Percentiles rank a stretch among this genome's conserved stretches.
Conservation (phyloP, 2,888 invertebrate genomes). For the Pandemis corylana region DNA sequence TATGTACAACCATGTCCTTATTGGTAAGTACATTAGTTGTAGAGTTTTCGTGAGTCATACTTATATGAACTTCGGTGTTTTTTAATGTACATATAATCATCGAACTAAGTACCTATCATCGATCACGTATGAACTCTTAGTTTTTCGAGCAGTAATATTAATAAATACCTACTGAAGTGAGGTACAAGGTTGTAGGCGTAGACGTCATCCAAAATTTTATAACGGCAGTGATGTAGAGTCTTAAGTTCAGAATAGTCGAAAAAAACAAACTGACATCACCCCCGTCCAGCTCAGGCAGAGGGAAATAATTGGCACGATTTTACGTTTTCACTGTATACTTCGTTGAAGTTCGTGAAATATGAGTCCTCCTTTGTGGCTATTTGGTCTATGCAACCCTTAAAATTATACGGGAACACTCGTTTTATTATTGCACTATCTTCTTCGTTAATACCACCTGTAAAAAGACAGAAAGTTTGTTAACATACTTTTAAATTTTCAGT, state of each 20-base stretch:
- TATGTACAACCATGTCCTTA: too few relatives aligned
- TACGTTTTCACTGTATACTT: constrained; percentile 76
- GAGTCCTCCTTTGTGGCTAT: constrained; percentile 74
- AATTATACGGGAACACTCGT: constrained; percentile 81
- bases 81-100: too few relatives aligned
- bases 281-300: constrained; percentile 52
- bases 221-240: neutral
- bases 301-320: constrained; percentile 78
- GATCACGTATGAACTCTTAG: too few relatives aligned
- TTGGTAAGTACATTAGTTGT: too few relatives aligned
- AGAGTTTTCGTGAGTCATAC: too few relatives aligned
- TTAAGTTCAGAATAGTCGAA: neutral
- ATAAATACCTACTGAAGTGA: too few relatives aligned
- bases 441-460: constrained; percentile 83
- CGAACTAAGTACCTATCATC: too few relatives aligned
- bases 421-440: constrained; percentile 71
- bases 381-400: constrained; percentile 86
- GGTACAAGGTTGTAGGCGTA: too few relatives aligned
- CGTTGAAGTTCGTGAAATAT: constrained; percentile 66
- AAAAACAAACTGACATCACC: constrained; percentile 1
- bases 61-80: too few relatives aligned
- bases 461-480: neutral
- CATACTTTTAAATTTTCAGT: neutral
- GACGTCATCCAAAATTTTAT: neutral
- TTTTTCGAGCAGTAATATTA: too few relatives aligned